Base-by-base conservation (phyloP, 2,888 invertebrate species). In the Diarsia dahlii region DNA sequence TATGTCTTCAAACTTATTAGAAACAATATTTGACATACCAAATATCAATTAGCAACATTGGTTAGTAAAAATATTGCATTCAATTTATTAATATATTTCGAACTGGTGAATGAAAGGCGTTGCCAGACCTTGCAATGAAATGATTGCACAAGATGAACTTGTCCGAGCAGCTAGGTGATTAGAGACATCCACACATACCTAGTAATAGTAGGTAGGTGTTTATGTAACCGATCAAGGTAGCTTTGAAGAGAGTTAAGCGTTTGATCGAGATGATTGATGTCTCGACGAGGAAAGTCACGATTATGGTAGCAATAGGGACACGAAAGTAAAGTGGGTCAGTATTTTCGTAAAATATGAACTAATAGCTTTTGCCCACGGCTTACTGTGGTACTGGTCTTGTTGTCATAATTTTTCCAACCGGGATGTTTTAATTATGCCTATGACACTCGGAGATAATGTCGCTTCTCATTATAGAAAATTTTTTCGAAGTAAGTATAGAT, bases 111-210 rank as follows among this genome's bases (percentile, higher is more conserved):
- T 84, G 84, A 84, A 81, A 81, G 75, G 68, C 8, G 71, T 72
- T 83, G 64, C 50, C 54, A 52, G 74, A 81, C 72, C 84, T 84
- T 77, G 74, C 63, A 71, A 71, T 74, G 74, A 73, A 18, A 8
- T 73, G 46, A 39, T 84, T 86, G 65, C 87, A 77, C 68, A 84
- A 86, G 66, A 80, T 72, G 81, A 80, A 86, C 76, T 74, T 81
- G 84, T 64, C 28, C 54, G 62, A 56, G 69, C 56, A 46, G 74
- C 0, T 64, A 6, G 10, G 4, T 4, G 48, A 56, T 63, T 60
- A 56, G 9, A 50, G 34, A 10, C 15, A 78, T 66, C 60, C 28
- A 65, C 9, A 60, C 46, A 34, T 39, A 52, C 20, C 39, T 23
- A 66, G 3, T 20, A 18, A 76, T 66, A 39, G 39, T 52, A 39